Conservation (phyloP, 1,140 invertebrate genomes). For the Nomia melanderi region DNA sequence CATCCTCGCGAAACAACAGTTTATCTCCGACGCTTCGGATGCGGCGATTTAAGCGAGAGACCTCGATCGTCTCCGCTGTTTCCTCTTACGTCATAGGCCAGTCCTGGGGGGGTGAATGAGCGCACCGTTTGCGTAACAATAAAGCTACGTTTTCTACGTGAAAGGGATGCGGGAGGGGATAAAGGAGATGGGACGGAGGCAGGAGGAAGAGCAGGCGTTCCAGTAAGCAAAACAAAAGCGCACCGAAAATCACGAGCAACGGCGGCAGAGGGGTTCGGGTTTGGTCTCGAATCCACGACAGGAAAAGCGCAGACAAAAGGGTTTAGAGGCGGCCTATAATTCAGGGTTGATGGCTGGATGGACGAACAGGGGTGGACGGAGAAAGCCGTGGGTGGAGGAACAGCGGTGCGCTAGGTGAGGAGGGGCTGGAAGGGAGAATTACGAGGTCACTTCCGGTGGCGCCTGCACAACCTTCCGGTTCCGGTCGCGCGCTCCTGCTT, state of each 20-base stretch:
- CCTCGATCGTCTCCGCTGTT: constrained; percentile 16
- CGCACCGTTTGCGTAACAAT: constrained; percentile 42
- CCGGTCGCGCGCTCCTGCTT: constrained; percentile 71
- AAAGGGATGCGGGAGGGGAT: constrained; percentile 14
- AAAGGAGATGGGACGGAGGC: background rate
- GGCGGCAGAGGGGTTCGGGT: background rate
- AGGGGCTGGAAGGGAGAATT: constrained; percentile 76
- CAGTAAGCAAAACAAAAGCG: constrained; percentile 61
- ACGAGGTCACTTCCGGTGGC: constrained; percentile 81
- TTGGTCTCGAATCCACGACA: constrained; percentile 71
- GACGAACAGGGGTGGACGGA: constrained; percentile 53
- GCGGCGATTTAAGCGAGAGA: background rate
- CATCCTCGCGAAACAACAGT: background rate
- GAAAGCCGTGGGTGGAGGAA: constrained; percentile 27
- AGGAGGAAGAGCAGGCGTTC: constrained; percentile 30
- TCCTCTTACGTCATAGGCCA: too few relatives aligned
- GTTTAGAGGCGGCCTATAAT: constrained; percentile 79
- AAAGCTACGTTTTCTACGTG: constrained; percentile 37
- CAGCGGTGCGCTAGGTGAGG: constrained; percentile 7
- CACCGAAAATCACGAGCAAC: constrained; percentile 54
- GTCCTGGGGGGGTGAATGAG: background rate
- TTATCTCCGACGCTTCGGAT: background rate
- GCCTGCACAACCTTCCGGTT: constrained; percentile 80
- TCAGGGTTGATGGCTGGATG: constrained; percentile 79
- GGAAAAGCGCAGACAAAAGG: constrained; percentile 80